Evolutionary conservation across 2,113 vertebrate species (phyloP), one percentile per base, ranked within the genome.

Genomic region (Gambusia holbrooki): DNA sequence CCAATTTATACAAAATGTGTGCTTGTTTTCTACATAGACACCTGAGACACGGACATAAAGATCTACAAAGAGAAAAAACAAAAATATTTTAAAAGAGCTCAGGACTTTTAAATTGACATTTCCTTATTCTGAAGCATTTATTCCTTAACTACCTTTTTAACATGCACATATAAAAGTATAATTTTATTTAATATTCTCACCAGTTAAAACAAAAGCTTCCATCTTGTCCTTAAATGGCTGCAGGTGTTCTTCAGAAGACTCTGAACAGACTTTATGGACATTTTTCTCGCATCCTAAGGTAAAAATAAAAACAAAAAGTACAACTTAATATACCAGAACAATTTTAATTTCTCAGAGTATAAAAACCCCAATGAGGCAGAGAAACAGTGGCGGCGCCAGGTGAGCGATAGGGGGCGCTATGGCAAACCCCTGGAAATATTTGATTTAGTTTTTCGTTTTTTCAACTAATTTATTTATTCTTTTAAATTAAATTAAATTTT

Each of bases 151-250:
- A 11, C 25, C 2, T 15, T 42, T 58, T n/a, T n/a, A 25, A 25
- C 51, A 9, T n/a, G 19, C 10, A 58, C 25, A 25, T n/a, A n/a
- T 58, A n/a, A 58, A 25, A 58, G n/a, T 1, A n/a, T 7, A 11
- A 9, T n/a, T 58, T 58, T 25, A 54, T 54, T 25, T 54, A 11
- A 63, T 14, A 27, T 25, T 58, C 90, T 94, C 94, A 98, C 98
- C 98, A 88, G 94, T 96, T 71, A 94, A 86, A 69, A 96, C 92
- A 91, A 98, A 98, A 48, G 91, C 91, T 76, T 97, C 96, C 81
- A 98, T 93, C 85, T 95, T 97, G 84, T 96, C 95, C 88, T 98
- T 97, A 85, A 99, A 99, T 1, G 97, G 97, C 76, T 98, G 96
- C 63, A 98, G 95, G 76, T 97, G 92, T 33, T 97, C 94, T 68